Conservation (phyloP, 2,113 vertebrate genomes). For the Cinclus mexicanus region DNA sequence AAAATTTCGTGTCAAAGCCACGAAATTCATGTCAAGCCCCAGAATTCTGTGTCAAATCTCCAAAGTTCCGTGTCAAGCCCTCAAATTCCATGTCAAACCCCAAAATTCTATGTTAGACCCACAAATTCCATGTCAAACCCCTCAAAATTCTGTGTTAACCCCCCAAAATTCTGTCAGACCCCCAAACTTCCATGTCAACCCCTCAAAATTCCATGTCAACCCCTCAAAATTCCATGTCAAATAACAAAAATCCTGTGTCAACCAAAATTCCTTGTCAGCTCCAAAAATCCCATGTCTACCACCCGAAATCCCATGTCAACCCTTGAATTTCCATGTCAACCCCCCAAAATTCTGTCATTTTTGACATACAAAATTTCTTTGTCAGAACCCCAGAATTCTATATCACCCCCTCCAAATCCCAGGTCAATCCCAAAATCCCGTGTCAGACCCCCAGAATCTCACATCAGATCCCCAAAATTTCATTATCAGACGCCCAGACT, state of each 20-base stretch:
- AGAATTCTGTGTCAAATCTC: not conserved
- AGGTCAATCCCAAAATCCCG: not conserved
- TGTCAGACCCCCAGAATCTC: not conserved
- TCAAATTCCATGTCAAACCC: accelerated
- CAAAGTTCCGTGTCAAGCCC: not conserved
- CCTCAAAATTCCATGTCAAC: accelerated
- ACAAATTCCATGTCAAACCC: no score
- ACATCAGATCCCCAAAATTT: not conserved
- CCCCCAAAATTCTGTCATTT: no score
- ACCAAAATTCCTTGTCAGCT: no score
- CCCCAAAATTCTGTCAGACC: not conserved
- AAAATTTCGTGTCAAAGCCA: not conserved
- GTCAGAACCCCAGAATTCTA: not conserved
- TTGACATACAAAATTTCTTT: not conserved
- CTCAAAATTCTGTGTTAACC: not conserved
- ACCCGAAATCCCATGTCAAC: not conserved
- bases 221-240: not conserved
- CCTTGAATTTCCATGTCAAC: not conserved
- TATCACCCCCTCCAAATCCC: not conserved
- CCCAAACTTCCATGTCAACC: no score
- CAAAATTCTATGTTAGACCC: not conserved
- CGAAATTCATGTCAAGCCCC: not conserved
- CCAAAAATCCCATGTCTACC: not conserved
- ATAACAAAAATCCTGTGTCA: not conserved
- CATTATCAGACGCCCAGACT: not conserved